Base-by-base conservation (phyloP, 64 coral and sea anemone species). In the Hydrozoanthus tunicans region DNA sequence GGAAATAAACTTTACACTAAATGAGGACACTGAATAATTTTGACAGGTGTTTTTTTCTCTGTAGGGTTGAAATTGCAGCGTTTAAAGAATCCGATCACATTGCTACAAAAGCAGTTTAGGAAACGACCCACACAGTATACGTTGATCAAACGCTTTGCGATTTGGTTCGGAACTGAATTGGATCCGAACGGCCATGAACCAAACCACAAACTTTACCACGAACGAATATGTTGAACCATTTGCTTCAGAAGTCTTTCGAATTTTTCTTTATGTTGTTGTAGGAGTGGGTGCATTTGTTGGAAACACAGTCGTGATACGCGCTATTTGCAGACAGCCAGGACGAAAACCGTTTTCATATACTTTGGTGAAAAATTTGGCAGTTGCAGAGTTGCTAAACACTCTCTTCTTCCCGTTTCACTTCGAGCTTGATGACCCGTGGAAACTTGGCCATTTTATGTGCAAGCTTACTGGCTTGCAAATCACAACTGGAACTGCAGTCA, bases 361-460 rank as follows among this genome's bases (percentile, higher is more conserved):
- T 7, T 20, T 80, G 78, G 78, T 80, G n/a, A 80, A 53, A 58
- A 80, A 80, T 26, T 80, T 80, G 23, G 78, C 78, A 10, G 55
- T 25, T 1, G 56, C 78, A 10, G 78, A 80, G 56, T 57, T 80
- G 4, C 15, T 80, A 9, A 60, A 17, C 78, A 80, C 56, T 10
- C 56, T 80, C 59, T 80, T 80, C 55, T 80, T 80, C 15, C 78
- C 78, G 7, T 80, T 80, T 80, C 10, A 58, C 8, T 80, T 80
- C 56, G 56, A 80, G 20, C 24, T 58, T 20, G 53, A 80, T 25
- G 17, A 60, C 7, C 17, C 78, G 9, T 80, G 78, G 78, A 80
- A 24, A 57, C 52, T 80, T 53, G 78, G 78, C 9, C 6, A 14
- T 3, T 80, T 80, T 58, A 80, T 80, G 78, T 80, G 78, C 15